A percentile compares a stretch with the other conserved stretches of the same genome.
Evolutionary conservation across 2,888 invertebrate species (phyloP).

Genomic region (Andrena praecox): DNA sequence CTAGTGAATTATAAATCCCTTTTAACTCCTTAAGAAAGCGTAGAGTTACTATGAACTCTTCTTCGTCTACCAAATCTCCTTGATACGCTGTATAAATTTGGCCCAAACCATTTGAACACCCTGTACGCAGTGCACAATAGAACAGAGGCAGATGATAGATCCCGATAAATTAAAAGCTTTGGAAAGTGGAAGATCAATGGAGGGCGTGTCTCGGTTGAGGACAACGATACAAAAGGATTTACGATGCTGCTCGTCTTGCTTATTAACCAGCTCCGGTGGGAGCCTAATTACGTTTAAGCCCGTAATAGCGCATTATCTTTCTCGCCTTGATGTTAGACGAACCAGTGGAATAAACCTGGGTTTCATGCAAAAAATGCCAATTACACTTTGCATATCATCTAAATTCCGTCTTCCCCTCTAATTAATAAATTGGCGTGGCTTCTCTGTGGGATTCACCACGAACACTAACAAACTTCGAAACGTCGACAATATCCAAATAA

Average conservation of each 20-base stretch:
- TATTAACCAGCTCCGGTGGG: slow-evolving; percentile 24
- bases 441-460: too few species aligned
- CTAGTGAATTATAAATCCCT: too few species aligned
- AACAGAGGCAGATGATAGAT: background rate
- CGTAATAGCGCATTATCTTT: slow-evolving; percentile 16
- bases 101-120: background rate
- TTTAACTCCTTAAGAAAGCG: too few species aligned
- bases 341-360: background rate
- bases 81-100: too few species aligned
- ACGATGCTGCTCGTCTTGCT: slow-evolving; percentile 27
- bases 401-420: background rate
- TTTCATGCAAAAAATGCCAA: background rate
- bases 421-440: too few species aligned
- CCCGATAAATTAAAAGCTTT: background rate
- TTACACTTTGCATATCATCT: background rate
- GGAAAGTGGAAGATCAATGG: background rate
- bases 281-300: slow-evolving; percentile 27
- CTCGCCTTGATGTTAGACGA: slow-evolving; percentile 14
- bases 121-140: background rate
- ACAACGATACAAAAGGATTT: slow-evolving; percentile 39
- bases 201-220: slow-evolving; percentile 7
- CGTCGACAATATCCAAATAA: too few species aligned
- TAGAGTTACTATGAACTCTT: too few species aligned
- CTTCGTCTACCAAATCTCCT: too few species aligned
- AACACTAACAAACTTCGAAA: too few species aligned